A percentile compares a stretch with the other conserved stretches of the same genome.
Conservation (phyloP, 2,888 invertebrate genomes). For the Panzeria rudis region DNA sequence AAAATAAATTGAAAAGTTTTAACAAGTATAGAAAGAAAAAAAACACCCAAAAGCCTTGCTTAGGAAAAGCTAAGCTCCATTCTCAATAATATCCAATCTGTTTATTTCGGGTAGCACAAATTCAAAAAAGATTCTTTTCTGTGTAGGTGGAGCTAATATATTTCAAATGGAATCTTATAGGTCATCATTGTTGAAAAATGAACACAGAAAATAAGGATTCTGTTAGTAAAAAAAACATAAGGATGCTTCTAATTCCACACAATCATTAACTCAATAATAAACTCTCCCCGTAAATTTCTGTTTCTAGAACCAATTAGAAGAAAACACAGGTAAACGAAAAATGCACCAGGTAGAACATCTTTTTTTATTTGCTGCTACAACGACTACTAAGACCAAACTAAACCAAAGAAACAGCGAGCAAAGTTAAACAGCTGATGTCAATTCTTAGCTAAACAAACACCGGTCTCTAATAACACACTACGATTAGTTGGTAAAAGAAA, state of each 20-base stretch:
- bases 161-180: conserved; percentile 25
- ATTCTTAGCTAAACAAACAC: conserved; percentile 46
- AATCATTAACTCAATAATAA: background rate
- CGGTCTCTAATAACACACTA: conserved; percentile 57
- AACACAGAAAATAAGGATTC: conserved; percentile 47
- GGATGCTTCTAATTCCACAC: conserved; percentile 5
- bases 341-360: conserved; percentile 42
- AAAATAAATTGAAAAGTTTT: too few species aligned
- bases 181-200: conserved; percentile 8
- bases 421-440: conserved; percentile 64
- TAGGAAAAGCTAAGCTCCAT: too few species aligned
- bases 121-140: background rate
- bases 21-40: too few species aligned
- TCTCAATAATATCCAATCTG: too few species aligned
- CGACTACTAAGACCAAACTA: conserved; percentile 30
- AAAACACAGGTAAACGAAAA: conserved; percentile 33
- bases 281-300: conserved; percentile 14
- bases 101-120: background rate
- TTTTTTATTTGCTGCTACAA: conserved; percentile 35
- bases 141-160: conserved; percentile 55
- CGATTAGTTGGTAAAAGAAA: background rate
- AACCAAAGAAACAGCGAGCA: conserved; percentile 10
- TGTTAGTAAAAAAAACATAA: background rate
- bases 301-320: conserved; percentile 65
- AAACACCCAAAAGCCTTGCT: too few species aligned